These are phyloP conservation scores for Peromyscus californicus DNA, from an alignment of 2,113 vertebrate genomes.

Conservation along the genomic window DNA sequence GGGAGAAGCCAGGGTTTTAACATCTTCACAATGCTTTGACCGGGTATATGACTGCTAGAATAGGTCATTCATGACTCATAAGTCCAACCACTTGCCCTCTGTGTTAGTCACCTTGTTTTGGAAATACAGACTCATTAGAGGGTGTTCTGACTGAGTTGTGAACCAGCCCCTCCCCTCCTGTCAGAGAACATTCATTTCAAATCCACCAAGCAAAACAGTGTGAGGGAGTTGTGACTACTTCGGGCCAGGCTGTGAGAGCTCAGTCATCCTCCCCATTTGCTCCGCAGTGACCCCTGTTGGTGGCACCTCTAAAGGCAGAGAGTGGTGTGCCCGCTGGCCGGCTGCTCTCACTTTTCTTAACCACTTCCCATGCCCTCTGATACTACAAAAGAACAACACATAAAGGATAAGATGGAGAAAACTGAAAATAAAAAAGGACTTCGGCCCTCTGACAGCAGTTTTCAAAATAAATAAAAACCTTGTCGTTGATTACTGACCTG, in stretches of 20 bases:
- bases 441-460: slow-evolving; percentile 49
- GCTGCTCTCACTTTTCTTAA: neutral
- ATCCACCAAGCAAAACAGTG: neutral
- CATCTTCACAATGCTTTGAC: neutral
- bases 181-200: neutral
- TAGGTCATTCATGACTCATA: neutral
- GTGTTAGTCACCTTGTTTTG: neutral
- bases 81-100: neutral
- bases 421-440: neutral
- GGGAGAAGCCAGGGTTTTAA: neutral
- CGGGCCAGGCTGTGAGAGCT: neutral
- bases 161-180: neutral
- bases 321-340: neutral
- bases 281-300: neutral
- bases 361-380: neutral
- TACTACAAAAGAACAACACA: neutral
- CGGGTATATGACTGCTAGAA: neutral
- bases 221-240: neutral
- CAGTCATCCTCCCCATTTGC: neutral
- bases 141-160: neutral
- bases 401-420: neutral
- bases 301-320: neutral
- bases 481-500: slow-evolving; percentile 56
- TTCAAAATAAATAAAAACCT: slow-evolving; percentile 69
- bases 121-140: neutral